Conservation (phyloP, 2,113 vertebrate genomes). For the Oophaga pumilio region DNA sequence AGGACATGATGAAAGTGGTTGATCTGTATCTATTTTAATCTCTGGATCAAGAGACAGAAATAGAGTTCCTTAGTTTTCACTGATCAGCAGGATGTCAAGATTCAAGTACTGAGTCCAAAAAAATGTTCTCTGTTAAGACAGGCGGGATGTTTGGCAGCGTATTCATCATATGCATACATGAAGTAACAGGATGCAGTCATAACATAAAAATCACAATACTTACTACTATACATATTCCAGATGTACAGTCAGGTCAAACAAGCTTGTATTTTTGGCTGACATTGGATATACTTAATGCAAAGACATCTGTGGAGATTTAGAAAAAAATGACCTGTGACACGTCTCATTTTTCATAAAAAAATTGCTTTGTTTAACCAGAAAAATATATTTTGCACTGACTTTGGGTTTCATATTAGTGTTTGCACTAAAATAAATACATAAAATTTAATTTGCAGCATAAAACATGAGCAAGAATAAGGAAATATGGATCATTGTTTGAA, state of each 20-base stretch:
- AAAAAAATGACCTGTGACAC: background rate
- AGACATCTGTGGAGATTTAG: conserved; percentile 12
- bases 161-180: background rate
- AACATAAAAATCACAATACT: background rate
- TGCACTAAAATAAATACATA: background rate
- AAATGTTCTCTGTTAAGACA: conserved; percentile 13
- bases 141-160: background rate
- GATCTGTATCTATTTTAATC: conserved; percentile 35
- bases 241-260: conserved; percentile 39
- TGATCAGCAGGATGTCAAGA: conserved; percentile 12
- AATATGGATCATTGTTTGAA: background rate
- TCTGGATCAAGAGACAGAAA: conserved; percentile 14
- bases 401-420: background rate
- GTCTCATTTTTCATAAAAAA: conserved; percentile 3
- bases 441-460: background rate
- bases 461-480: background rate
- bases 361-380: background rate
- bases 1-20: conserved; percentile 5
- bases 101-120: background rate
- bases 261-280: conserved; percentile 23
- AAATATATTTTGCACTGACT: background rate
- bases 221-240: conserved; percentile 25
- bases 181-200: conserved; percentile 8
- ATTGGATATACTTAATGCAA: background rate
- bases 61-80: background rate